Evolutionary conservation across 2,113 vertebrate genomes (phyloP).

Genomic region (Sclerurus mexicanus): DNA sequence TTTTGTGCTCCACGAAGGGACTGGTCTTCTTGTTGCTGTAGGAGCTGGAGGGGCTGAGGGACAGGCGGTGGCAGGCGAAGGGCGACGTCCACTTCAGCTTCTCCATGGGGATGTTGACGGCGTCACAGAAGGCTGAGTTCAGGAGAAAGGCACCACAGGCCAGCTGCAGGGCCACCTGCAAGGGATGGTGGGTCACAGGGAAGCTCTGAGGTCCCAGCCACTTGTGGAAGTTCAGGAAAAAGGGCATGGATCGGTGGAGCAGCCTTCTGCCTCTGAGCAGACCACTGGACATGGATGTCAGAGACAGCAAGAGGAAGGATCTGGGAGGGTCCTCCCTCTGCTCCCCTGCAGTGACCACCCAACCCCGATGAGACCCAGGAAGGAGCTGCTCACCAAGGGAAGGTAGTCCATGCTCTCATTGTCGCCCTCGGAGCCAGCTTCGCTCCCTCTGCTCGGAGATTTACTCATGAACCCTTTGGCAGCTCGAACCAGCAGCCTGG

Average conservation of each 20-base stretch:
- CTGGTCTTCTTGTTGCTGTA: constrained; percentile 43
- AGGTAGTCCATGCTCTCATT: constrained; percentile 88
- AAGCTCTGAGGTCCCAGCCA: background rate
- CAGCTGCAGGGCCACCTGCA: constrained; percentile 88
- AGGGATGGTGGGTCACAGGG: background rate
- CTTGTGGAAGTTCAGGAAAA: background rate
- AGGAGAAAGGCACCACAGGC: constrained; percentile 88
- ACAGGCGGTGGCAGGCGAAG: constrained; percentile 85
- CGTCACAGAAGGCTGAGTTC: constrained; percentile 80
- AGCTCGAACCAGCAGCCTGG: constrained; percentile 84
- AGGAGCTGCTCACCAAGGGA: constrained; percentile 81
- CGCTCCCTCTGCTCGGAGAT: constrained; percentile 68
- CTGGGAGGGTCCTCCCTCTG: background rate
- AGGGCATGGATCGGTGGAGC: background rate
- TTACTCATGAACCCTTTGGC: constrained; percentile 90
- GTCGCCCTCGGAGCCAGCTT: constrained; percentile 71
- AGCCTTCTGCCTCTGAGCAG: background rate
- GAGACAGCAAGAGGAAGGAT: background rate
- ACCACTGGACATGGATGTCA: rapidly evolving
- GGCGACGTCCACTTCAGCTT: constrained; percentile 95
- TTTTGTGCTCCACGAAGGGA: background rate
- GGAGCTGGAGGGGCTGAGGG: constrained; percentile 73
- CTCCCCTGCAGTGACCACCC: background rate
- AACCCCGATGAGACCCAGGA: background rate
- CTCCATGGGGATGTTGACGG: constrained; percentile 88